Evolutionary conservation across 2,113 vertebrate genomes (phyloP).

Genomic region (Vanacampus margaritifer): DNA sequence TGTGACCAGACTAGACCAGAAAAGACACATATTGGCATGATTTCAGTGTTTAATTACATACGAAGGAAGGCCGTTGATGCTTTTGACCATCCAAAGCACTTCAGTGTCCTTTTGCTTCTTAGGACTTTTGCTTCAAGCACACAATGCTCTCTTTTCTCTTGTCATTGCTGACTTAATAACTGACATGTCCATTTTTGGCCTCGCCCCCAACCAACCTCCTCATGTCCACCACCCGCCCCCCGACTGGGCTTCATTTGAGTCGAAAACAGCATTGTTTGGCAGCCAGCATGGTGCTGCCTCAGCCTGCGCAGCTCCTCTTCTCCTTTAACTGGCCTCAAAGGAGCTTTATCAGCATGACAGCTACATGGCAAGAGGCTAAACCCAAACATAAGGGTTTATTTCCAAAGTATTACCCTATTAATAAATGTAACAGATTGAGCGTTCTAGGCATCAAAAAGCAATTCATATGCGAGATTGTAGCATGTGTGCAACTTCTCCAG

Average conservation of each 20-base stretch:
- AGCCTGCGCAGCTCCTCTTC: conserved; percentile 46
- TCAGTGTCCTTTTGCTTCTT: conserved; percentile 56
- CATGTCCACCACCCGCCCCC: conserved; percentile 37
- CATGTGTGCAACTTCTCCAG: conserved; percentile 25
- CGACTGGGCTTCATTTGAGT: conserved; percentile 64
- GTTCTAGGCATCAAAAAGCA: conserved; percentile 10
- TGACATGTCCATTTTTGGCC: conserved; percentile 64
- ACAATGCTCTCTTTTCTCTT: conserved; percentile 16
- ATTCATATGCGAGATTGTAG: neutral
- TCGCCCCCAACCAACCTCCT: neutral
- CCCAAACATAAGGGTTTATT: conserved; percentile 47
- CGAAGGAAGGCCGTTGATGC: conserved; percentile 40
- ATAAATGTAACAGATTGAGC: conserved; percentile 8
- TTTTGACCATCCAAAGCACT: conserved; percentile 58
- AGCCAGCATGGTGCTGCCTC: conserved; percentile 73
- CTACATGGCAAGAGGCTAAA: conserved; percentile 63
- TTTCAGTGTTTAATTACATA: too few species aligned
- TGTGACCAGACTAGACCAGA: conserved; percentile 23
- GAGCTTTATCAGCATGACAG: conserved; percentile 63
- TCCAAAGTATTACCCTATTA: conserved; percentile 60
- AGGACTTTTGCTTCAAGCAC: conserved; percentile 13
- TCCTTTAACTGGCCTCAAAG: conserved; percentile 60
- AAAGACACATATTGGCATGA: conserved; percentile 2
- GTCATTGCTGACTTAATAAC: conserved; percentile 66
- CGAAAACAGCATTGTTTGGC: conserved; percentile 72